phyloP scores from a whole-genome alignment of 2,113 vertebrate genomes.

The rat (Rattus norvegicus) region DNA sequence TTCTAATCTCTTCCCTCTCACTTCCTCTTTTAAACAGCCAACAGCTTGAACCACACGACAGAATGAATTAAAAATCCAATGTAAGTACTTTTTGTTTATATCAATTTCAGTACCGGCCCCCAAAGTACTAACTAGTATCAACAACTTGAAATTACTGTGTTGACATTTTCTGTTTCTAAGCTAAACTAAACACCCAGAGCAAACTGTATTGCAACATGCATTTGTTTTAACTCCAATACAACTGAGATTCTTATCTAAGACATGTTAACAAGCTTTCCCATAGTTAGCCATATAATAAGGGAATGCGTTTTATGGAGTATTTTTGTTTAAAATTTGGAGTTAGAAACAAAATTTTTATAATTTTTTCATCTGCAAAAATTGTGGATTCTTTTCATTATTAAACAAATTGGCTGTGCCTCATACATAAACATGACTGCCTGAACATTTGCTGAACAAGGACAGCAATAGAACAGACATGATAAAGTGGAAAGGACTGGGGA shows the following conservation, averaged over 20 bases:
- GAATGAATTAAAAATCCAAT: slow-evolving; percentile 80
- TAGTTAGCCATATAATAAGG: slow-evolving; percentile 22
- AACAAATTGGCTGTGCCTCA: slow-evolving; percentile 38
- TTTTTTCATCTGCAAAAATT: slow-evolving; percentile 48
- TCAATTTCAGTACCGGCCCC: slow-evolving; percentile 85
- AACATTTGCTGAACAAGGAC: background rate
- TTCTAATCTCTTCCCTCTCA: slow-evolving; percentile 54
- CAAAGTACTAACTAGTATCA: slow-evolving; percentile 84
- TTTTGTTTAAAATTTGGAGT: slow-evolving; percentile 64
- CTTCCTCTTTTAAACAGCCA: slow-evolving; percentile 64
- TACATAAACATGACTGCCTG: background rate
- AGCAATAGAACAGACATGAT: background rate
- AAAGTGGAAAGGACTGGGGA: too few relatives aligned
- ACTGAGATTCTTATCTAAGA: slow-evolving; percentile 64
- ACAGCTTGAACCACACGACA: slow-evolving; percentile 79
- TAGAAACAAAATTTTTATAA: slow-evolving; percentile 59
- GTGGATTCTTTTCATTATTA: background rate
- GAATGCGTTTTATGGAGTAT: slow-evolving; percentile 36
- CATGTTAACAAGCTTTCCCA: slow-evolving; percentile 65
- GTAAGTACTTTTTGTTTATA: slow-evolving; percentile 85
- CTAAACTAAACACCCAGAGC: slow-evolving; percentile 85
- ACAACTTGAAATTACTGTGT: slow-evolving; percentile 86
- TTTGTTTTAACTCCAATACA: slow-evolving; percentile 81
- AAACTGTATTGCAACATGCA: slow-evolving; percentile 83
- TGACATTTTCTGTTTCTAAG: slow-evolving; percentile 86